Conservation (phyloP, 2,888 invertebrate genomes). For the Imbricaverruca yamaguchii region DNA sequence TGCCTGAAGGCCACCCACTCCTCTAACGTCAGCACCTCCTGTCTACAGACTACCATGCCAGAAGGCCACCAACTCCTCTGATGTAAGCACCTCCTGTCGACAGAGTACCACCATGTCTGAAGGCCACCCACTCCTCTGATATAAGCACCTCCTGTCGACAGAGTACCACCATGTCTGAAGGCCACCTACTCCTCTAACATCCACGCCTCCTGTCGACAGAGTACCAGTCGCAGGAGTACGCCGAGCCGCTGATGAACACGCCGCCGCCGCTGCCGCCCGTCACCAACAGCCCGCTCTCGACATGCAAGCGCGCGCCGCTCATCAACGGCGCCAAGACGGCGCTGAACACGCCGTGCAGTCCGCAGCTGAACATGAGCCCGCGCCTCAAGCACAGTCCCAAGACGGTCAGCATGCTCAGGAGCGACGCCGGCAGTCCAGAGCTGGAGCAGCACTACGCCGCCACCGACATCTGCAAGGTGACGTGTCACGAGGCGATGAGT, state of each 20-base stretch:
- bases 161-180: too few relatives aligned
- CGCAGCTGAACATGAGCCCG: neutral
- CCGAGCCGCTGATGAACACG: conserved; percentile 49
- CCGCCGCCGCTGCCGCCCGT: conserved; percentile 43
- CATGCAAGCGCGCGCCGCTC: neutral
- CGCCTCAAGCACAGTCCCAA: conserved; percentile 3
- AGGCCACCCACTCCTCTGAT: too few relatives aligned
- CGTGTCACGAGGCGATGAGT: too few relatives aligned
- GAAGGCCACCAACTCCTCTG: too few relatives aligned
- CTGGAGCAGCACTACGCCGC: conserved; percentile 64
- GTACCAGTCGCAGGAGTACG: conserved; percentile 50
- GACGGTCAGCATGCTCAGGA: neutral
- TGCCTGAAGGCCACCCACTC: too few relatives aligned
- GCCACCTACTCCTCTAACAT: too few relatives aligned
- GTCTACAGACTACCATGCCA: too few relatives aligned
- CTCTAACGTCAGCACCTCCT: too few relatives aligned
- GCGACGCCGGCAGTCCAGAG: conserved; percentile 49
- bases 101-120: too few relatives aligned
- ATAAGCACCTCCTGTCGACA: too few relatives aligned
- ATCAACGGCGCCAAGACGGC: neutral
- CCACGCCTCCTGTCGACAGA: neutral
- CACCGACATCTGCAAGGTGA: conserved; percentile 54
- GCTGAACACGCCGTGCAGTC: neutral
- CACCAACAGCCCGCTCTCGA: conserved; percentile 26
- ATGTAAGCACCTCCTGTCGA: too few relatives aligned